Evolutionary conservation across 2,888 invertebrate genomes (phyloP), one percentile per base, ranked within the genome.

Genomic region (Lydus trimaculatus): DNA sequence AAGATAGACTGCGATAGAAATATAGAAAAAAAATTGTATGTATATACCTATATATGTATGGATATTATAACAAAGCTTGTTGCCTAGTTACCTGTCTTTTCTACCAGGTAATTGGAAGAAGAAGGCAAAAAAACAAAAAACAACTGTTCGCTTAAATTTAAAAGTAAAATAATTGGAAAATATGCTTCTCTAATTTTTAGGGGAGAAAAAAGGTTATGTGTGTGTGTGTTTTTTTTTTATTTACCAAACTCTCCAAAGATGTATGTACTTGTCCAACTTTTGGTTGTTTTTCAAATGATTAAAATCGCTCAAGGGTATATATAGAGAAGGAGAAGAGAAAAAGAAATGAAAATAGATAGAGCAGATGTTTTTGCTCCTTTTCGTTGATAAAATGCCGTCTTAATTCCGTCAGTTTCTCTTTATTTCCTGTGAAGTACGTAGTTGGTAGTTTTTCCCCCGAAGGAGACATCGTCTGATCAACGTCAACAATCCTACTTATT

Each of bases 61-160:
- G 13, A 36, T 17, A 8, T 43, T 17, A 43, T 43, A 43, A 61
- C 56, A 59, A 66, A 66, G 65, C 59, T 60, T 71, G 71, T 71
- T 71, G 71, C 71, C 56, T 69, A 69, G 71, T 66, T 71, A 71
- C 71, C 71, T 58, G 58, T 64, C 33, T 48, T 23, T 48, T 20
- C 39, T n/a, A 17, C 39, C 48, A 48, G 48, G 48, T 48, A 48
- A 48, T 48, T 43, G 48, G 20, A 48, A 48, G 20, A 48, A 48
- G 5, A 13, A 15, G 2, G 3, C 13, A 33, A 2, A 9, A 2
- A 33, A 3, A 28, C 28, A 28, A 2, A 28, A 2, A 28, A 2
- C 28, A 3, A 28, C 28, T 13, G 39, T 7, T n/a, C 39, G 39
- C 8, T 43, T 43, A 17, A 43, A 6, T 4, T n/a, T n/a, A 43